These are phyloP conservation scores for Phrynocephalus guinanensis DNA, from an alignment of 2,797 vertebrate species.

Conservation along the genomic window DNA sequence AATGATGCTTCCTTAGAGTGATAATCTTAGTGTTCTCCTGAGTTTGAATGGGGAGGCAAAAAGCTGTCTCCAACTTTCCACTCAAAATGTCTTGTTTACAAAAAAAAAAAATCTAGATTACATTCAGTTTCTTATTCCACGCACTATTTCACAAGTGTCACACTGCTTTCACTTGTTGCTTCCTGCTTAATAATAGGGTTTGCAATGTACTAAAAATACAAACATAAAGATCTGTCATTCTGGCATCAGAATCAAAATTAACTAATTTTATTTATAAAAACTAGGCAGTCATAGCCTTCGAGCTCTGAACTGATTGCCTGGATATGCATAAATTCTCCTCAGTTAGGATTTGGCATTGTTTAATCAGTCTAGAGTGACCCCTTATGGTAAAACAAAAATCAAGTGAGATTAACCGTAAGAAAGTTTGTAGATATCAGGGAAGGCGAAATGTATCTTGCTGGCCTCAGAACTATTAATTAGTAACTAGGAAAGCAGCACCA, in stretches of 20 bases:
- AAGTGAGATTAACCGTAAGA: slow-evolving; percentile 68
- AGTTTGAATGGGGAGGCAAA: background rate
- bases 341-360: slow-evolving; percentile 71
- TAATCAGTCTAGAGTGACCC: slow-evolving; percentile 71
- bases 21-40: background rate
- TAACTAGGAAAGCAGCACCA: slow-evolving; percentile 75
- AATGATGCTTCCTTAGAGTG: background rate
- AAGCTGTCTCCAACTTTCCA: background rate
- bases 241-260: slow-evolving; percentile 62
- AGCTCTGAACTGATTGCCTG: slow-evolving; percentile 68
- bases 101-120: background rate
- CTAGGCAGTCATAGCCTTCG: slow-evolving; percentile 67
- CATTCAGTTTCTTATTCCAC: slow-evolving; percentile 38
- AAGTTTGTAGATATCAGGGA: slow-evolving; percentile 72
- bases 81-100: background rate
- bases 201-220: slow-evolving; percentile 58
- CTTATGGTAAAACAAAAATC: slow-evolving; percentile 64
- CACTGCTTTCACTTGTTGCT: slow-evolving; percentile 56
- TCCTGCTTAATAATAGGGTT: slow-evolving; percentile 66
- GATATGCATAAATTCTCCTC: slow-evolving; percentile 72
- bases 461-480: slow-evolving; percentile 82
- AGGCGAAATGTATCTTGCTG: slow-evolving; percentile 73
- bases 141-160: slow-evolving; percentile 54
- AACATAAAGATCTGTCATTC: slow-evolving; percentile 65
- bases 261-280: slow-evolving; percentile 37